A percentile compares a stretch with the other conserved stretches of the same genome.
phyloP scores from a whole-genome alignment of 2,888 invertebrate genomes.

The Lasioglossum vierecki region DNA sequence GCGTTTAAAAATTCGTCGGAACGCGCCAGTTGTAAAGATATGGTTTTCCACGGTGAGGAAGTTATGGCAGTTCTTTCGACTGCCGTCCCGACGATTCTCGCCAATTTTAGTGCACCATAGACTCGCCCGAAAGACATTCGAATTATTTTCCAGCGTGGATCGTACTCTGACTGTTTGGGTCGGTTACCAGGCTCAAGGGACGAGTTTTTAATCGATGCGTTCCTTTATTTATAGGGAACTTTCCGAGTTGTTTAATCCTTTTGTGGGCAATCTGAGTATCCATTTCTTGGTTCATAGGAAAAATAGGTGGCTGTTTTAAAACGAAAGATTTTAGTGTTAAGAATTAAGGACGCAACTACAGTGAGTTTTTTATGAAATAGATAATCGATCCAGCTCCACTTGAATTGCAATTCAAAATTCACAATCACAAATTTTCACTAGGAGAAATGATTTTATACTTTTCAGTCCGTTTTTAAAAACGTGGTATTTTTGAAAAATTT shows the following conservation, averaged over 20 bases:
- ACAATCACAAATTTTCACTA: too few relatives aligned
- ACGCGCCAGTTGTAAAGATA: background rate
- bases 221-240: background rate
- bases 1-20: constrained; percentile 37
- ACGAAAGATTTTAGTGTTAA: background rate
- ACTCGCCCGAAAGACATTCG: background rate
- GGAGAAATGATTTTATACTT: too few relatives aligned
- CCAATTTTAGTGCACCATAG: background rate
- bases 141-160: background rate
- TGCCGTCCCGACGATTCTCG: background rate
- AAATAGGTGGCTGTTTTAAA: background rate
- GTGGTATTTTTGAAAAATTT: too few relatives aligned
- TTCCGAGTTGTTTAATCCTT: background rate
- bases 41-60: background rate
- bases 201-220: background rate
- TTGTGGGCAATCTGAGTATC: background rate
- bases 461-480: too few relatives aligned
- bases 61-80: background rate
- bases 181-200: background rate
- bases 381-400: too few relatives aligned
- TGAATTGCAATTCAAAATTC: too few relatives aligned
- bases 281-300: background rate
- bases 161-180: background rate
- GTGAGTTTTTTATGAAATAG: too few relatives aligned
- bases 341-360: too few relatives aligned